Evolutionary conservation across 1,140 invertebrate species (phyloP).

Genomic region (Drosophila pseudoobscura): DNA sequence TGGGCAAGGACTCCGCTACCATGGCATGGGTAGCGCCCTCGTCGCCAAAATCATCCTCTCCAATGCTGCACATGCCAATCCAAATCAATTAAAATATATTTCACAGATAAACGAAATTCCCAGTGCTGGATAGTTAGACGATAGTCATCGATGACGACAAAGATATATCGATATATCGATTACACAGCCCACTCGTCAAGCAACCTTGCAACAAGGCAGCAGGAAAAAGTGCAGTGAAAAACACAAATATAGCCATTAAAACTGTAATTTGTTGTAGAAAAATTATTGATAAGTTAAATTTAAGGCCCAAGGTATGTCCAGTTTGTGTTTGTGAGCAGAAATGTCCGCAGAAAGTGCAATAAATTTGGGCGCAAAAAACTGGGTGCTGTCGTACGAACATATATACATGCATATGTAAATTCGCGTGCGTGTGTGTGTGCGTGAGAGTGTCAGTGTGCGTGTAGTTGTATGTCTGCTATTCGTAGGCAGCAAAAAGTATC

Average conservation of each 20-base stretch:
- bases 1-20: slow-evolving; percentile 28
- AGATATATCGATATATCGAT: slow-evolving; percentile 27
- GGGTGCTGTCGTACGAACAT: slow-evolving; percentile 26
- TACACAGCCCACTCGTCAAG: slow-evolving; percentile 59
- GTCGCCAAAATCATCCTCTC: slow-evolving; percentile 80
- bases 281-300: slow-evolving; percentile 62
- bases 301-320: slow-evolving; percentile 64
- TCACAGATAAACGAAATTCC: slow-evolving; percentile 38
- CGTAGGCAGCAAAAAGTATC: slow-evolving; percentile 74
- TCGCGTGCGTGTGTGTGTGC: slow-evolving; percentile 13
- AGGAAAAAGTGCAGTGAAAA: slow-evolving; percentile 74
- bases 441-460: slow-evolving; percentile 21
- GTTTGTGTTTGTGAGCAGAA: slow-evolving; percentile 17
- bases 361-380: slow-evolving; percentile 61
- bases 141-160: background rate
- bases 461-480: slow-evolving; percentile 15
- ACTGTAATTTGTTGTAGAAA: slow-evolving; percentile 54
- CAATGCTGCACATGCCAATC: slow-evolving; percentile 75
- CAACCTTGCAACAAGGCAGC: slow-evolving; percentile 67
- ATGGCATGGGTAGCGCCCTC: slow-evolving; percentile 72
- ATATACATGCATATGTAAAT: slow-evolving; percentile 12
- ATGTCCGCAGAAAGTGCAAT: background rate
- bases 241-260: slow-evolving; percentile 68
- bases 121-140: slow-evolving; percentile 4
- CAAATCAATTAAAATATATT: slow-evolving; percentile 10